phyloP scores from a whole-genome alignment of 2,797 vertebrate species.

The Moxostoma hubbsi region DNA sequence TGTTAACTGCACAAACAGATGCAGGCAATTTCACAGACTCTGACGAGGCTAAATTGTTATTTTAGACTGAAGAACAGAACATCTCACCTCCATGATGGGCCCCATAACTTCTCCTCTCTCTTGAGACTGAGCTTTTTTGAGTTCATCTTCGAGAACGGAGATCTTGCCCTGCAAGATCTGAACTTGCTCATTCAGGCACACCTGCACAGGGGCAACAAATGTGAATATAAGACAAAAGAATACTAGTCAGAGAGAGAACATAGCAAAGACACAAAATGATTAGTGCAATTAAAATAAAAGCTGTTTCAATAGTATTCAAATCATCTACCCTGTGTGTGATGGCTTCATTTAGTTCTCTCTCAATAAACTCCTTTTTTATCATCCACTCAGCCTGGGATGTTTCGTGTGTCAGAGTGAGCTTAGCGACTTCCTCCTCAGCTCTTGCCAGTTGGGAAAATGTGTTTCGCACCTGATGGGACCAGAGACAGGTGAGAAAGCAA shows the following conservation, averaged over 20 bases:
- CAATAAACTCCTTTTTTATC: constrained; percentile 55
- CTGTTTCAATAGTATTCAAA: not conserved
- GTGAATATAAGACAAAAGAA: not conserved
- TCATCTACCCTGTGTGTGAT: constrained; percentile 69
- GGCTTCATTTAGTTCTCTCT: constrained; percentile 68
- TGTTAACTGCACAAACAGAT: not conserved
- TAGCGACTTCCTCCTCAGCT: constrained; percentile 67
- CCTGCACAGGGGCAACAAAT: constrained; percentile 71
- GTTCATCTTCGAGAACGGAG: constrained; percentile 86
- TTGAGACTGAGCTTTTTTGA: constrained; percentile 72
- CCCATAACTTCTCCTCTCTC: constrained; percentile 91
- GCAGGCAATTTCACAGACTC: not conserved
- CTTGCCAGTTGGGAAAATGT: constrained; percentile 62
- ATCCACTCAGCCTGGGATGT: constrained; percentile 65
- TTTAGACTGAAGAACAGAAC: not conserved
- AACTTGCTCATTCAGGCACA: constrained; percentile 84
- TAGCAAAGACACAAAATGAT: not conserved
- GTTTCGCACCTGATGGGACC: constrained; percentile 65
- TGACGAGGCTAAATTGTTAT: not conserved
- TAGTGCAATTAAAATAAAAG: not conserved
- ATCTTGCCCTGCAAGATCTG: constrained; percentile 92
- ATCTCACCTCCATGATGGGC: constrained; percentile 86
- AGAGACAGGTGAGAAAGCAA: not conserved
- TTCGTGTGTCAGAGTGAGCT: constrained; percentile 62
- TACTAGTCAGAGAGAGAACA: not conserved